Evolutionary conservation across 1,140 invertebrate species (phyloP).

Genomic region (Hermetia illucens): DNA sequence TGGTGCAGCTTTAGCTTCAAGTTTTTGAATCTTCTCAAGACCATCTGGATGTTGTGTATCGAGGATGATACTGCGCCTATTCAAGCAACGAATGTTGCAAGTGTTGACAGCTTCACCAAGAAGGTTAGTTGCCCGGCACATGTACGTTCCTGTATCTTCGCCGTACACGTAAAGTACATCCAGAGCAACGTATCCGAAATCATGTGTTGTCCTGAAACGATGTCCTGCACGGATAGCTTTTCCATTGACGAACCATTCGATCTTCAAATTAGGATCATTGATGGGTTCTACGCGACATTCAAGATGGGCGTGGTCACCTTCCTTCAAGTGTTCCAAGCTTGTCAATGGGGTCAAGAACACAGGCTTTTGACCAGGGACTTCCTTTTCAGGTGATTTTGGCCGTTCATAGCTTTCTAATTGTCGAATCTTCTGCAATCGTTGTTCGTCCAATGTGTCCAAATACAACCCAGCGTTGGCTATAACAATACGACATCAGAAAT

Average conservation of each 20-base stretch:
- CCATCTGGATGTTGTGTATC: conserved; percentile 90
- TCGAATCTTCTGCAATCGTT: conserved; percentile 75
- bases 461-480: conserved; percentile 69
- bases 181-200: conserved; percentile 90
- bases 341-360: conserved; percentile 76
- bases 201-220: conserved; percentile 79
- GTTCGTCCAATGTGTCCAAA: conserved; percentile 77
- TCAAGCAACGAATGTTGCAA: conserved; percentile 69
- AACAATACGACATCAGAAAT: conserved; percentile 12
- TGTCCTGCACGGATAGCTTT: conserved; percentile 65
- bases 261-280: conserved; percentile 85
- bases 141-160: conserved; percentile 89
- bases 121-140: conserved; percentile 83
- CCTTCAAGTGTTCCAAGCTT: conserved; percentile 72
- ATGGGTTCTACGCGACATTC: conserved; percentile 92
- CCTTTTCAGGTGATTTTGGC: conserved; percentile 58
- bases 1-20: conserved; percentile 69
- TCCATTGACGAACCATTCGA: conserved; percentile 92
- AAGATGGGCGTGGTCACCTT: conserved; percentile 85
- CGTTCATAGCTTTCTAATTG: conserved; percentile 72
- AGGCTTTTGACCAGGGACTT: conserved; percentile 63
- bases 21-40: conserved; percentile 76
- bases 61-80: conserved; percentile 67
- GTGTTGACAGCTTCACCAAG: conserved; percentile 87
- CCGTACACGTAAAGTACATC: conserved; percentile 87